Evolutionary conservation across 2,113 vertebrate species (phyloP).

Genomic region (Australoheros scitulus): DNA sequence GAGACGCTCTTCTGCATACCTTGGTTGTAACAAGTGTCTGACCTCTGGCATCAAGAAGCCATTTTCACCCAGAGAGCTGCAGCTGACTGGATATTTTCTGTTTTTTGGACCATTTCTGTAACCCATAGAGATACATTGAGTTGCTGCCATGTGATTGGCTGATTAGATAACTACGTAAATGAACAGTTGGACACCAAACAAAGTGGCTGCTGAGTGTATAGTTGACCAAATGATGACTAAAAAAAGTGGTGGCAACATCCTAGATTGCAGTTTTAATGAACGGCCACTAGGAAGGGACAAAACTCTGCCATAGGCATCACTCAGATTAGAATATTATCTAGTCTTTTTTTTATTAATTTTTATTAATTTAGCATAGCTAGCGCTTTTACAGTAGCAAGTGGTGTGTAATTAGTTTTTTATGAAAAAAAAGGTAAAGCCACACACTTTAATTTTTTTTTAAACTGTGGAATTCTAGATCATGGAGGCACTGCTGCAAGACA

Average conservation of each 20-base stretch:
- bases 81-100: neutral
- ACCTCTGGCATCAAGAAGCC: neutral
- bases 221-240: neutral
- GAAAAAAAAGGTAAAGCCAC: neutral
- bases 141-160: neutral
- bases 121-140: neutral
- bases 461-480: neutral
- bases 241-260: neutral
- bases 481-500: neutral
- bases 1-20: neutral
- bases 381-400: neutral
- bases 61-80: neutral
- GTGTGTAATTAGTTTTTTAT: neutral
- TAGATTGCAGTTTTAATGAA: conserved; percentile 28
- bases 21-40: neutral
- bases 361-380: neutral
- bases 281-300: conserved; percentile 43
- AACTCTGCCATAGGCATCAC: neutral
- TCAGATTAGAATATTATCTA: neutral
- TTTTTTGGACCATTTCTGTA: neutral
- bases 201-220: neutral
- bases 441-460: neutral
- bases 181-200: neutral
- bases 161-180: neutral
- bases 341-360: too few relatives aligned